A percentile compares a stretch with the other conserved stretches of the same genome.
Evolutionary conservation across 2,113 vertebrate species (phyloP).

Genomic region (Catharus minimus): DNA sequence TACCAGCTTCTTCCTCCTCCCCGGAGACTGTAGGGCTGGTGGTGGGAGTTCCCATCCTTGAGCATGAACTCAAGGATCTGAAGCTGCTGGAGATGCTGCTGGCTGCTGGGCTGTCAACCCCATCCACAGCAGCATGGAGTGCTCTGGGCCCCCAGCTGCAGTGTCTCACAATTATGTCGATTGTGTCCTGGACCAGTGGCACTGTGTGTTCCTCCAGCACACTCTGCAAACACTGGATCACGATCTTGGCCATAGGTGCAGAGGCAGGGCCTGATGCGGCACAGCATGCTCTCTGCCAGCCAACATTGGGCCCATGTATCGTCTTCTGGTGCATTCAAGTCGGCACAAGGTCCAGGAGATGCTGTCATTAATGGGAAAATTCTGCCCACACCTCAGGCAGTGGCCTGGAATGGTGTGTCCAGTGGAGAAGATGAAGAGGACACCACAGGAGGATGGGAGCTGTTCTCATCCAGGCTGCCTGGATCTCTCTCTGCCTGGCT

Average conservation of each 20-base stretch:
- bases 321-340: neutral
- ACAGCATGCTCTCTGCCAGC: neutral
- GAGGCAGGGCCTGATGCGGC: neutral
- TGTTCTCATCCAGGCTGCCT: neutral
- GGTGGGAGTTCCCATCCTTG: neutral
- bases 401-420: no score
- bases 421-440: neutral
- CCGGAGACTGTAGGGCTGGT: accelerated
- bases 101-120: no score
- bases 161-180: no score
- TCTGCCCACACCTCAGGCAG: neutral
- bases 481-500: neutral
- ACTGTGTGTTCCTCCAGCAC: no score
- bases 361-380: neutral
- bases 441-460: neutral
- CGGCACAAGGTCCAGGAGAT: accelerated
- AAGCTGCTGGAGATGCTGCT: no score
- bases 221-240: no score
- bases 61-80: no score
- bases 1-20: neutral
- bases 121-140: no score
- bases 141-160: no score
- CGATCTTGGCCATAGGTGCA: neutral
- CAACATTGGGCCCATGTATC: neutral
- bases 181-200: no score